Conservation (phyloP, 2,113 vertebrate genomes). For the Rutilus rutilus region DNA sequence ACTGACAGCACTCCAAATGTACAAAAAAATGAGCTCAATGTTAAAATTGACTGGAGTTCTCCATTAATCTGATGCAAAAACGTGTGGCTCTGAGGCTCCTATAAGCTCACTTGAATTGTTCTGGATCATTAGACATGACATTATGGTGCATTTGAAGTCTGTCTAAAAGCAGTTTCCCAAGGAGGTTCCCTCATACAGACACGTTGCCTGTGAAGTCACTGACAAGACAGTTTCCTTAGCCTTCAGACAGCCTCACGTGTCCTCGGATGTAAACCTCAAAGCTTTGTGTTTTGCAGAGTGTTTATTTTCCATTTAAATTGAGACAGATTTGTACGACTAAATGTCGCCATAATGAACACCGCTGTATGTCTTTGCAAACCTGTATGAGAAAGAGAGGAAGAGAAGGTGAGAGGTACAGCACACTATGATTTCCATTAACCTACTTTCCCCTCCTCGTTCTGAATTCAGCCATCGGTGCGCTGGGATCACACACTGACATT, state of each 20-base stretch:
- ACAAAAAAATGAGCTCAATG: too few relatives aligned
- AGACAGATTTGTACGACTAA: neutral
- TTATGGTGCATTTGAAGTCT: neutral
- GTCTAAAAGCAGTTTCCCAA: neutral
- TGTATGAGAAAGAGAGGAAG: constrained; percentile 25
- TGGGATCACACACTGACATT: constrained; percentile 23
- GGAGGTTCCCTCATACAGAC: neutral
- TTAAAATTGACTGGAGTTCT: too few relatives aligned
- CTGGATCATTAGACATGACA: neutral
- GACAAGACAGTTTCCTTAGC: neutral
- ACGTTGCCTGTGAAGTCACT: neutral
- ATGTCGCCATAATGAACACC: neutral
- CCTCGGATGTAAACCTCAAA: constrained; percentile 8
- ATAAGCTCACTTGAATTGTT: neutral
- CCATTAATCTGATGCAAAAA: too few relatives aligned
- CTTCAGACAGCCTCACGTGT: neutral
- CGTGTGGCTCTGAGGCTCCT: too few relatives aligned
- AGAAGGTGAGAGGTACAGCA: neutral
- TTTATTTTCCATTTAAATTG: neutral
- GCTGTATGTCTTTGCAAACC: neutral
- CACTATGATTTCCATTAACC: constrained; percentile 53
- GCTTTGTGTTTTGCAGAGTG: neutral
- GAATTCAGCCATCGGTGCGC: constrained; percentile 13
- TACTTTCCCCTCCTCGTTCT: constrained; percentile 40
- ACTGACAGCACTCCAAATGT: too few relatives aligned